These are phyloP conservation scores for Sisor rabdophorus DNA, from an alignment of 2,113 vertebrate species.

Conservation along the genomic window DNA sequence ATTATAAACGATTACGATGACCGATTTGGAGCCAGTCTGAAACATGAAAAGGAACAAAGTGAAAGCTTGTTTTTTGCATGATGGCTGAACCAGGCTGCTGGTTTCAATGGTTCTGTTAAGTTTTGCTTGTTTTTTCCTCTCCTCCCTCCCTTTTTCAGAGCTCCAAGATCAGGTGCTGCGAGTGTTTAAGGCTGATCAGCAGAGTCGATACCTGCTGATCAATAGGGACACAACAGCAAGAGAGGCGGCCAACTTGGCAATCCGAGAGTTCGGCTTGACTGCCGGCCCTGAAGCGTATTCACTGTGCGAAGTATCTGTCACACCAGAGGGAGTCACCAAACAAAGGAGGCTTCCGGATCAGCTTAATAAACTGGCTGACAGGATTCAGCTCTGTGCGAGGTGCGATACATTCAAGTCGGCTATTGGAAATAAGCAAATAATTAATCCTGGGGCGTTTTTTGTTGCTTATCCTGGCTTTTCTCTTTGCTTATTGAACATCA, in stretches of 20 bases:
- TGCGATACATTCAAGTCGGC: conserved; percentile 40
- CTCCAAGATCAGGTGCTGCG: conserved; percentile 93
- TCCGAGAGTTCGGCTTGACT: conserved; percentile 90
- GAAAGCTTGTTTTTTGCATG: conserved; percentile 56
- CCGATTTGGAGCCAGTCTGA: background rate
- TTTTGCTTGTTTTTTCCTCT: conserved; percentile 4
- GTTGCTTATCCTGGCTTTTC: too few relatives aligned
- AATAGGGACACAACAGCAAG: conserved; percentile 95
- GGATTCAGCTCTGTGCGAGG: conserved; percentile 96
- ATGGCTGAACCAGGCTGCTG: background rate
- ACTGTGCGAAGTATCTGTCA: conserved; percentile 93
- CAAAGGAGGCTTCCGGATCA: conserved; percentile 93
- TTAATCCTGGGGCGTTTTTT: too few relatives aligned
- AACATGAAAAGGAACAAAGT: background rate
- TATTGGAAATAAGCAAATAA: too few relatives aligned
- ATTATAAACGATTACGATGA: background rate
- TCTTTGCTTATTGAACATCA: conserved; percentile 44
- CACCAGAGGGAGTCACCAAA: conserved; percentile 96
- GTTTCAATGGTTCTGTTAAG: background rate
- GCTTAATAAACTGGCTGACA: conserved; percentile 91
- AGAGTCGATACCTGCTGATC: conserved; percentile 98
- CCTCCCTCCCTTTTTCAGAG: conserved; percentile 51
- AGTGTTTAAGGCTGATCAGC: conserved; percentile 96
- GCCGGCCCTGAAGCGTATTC: conserved; percentile 86
- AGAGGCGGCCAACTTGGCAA: conserved; percentile 90